phyloP scores from a whole-genome alignment of 1,140 invertebrate genomes.

The Drosophila fuyamai region DNA sequence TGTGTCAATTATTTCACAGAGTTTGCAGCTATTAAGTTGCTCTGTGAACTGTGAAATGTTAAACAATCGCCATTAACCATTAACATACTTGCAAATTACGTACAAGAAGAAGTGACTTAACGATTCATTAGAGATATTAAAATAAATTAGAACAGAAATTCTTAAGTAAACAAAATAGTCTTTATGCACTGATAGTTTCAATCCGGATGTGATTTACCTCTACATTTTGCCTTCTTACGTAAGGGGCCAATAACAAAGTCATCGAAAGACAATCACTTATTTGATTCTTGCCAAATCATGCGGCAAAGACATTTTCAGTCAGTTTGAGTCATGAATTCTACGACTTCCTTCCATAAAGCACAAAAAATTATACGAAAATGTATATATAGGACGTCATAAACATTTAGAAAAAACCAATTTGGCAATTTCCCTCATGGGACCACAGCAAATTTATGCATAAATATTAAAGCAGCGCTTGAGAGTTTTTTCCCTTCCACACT shows the following conservation, averaged over 20 bases:
- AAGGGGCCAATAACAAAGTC: slow-evolving; percentile 16
- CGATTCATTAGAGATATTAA: background rate
- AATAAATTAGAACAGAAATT: slow-evolving; percentile 1
- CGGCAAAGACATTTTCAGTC: slow-evolving; percentile 29
- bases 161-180: background rate
- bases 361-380: slow-evolving; percentile 24
- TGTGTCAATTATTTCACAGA: background rate
- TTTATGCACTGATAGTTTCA: background rate
- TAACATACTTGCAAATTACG: no score
- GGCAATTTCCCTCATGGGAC: slow-evolving; percentile 62
- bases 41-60: background rate
- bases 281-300: slow-evolving; percentile 38
- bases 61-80: background rate
- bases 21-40: background rate
- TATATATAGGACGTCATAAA: slow-evolving; percentile 58
- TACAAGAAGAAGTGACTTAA: background rate
- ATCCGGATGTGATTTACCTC: slow-evolving; percentile 9
- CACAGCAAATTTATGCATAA: slow-evolving; percentile 65
- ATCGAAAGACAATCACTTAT: slow-evolving; percentile 26
- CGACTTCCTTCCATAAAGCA: slow-evolving; percentile 36
- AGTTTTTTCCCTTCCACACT: slow-evolving; percentile 43
- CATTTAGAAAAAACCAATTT: slow-evolving; percentile 76
- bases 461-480: slow-evolving; percentile 53
- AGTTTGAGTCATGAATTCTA: slow-evolving; percentile 32
- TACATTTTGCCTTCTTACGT: slow-evolving; percentile 4